Conservation (phyloP, 2,113 vertebrate genomes). For the Puffinus mauretanicus region DNA sequence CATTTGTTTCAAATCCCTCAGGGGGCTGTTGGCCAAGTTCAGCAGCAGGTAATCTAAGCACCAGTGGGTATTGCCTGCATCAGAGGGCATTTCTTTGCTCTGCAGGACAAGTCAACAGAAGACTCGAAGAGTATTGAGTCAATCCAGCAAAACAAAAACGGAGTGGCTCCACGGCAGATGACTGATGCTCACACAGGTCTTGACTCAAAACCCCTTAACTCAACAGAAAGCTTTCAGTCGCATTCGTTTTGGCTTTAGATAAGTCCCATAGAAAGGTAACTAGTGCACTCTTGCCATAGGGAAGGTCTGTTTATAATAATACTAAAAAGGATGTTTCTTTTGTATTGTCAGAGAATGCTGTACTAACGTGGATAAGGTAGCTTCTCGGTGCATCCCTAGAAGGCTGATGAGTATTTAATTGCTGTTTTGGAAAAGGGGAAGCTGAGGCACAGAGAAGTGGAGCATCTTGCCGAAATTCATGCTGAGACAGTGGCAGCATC, state of each 20-base stretch:
- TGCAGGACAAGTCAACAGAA: background rate
- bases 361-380: background rate
- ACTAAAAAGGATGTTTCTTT: background rate
- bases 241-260: background rate
- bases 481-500: background rate
- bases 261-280: background rate
- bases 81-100: background rate
- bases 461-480: background rate
- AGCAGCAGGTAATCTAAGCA: background rate
- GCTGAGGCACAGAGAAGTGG: background rate
- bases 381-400: background rate
- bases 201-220: background rate
- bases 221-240: background rate
- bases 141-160: background rate
- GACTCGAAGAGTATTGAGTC: background rate
- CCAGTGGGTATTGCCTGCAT: background rate
- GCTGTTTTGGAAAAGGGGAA: background rate
- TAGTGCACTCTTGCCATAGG: background rate
- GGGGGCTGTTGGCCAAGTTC: background rate
- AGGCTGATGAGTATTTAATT: background rate
- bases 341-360: background rate
- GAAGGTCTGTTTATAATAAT: background rate
- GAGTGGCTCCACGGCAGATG: background rate
- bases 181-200: background rate
- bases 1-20: background rate